Evolutionary conservation across 2,113 vertebrate genomes (phyloP), one percentile per base, ranked within the genome.

Genomic region (Callocephalon fimbriatum): DNA sequence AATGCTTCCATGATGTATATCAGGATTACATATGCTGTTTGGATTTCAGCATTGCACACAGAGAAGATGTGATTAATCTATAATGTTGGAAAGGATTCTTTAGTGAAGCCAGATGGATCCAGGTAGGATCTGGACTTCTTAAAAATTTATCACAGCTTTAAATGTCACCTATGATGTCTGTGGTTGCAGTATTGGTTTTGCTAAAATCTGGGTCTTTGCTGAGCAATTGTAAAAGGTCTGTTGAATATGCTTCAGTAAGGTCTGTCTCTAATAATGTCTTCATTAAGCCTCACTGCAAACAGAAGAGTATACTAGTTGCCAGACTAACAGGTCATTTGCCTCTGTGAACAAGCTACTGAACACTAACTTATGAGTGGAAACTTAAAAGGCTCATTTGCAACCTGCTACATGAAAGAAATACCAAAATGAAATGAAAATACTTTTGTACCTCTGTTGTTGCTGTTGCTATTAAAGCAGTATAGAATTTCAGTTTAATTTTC

Each of bases 241-340:
- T 71, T 79, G 53, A 71, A 54, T 44, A 16, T 86, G 54, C 48
- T 86, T 47, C 40, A 73, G 45, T 56, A 78, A 95, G 75, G 51
- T 88, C 90, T 94, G 88, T 81, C 68, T 88, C 79, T 91, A 93
- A 88, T 88, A 93, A 97, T 44, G 44, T 92, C 95, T 97, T 90
- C 65, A 97, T 90, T 95, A 95, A 91, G 72, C 18, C 15, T 74
- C n/a, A 91, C 70, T 83, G 47, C 91, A 91, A 91, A 94, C 31
- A 89, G 88, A 80, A 81, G 79, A 74, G 48, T 75, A 62, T 63
- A 58, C 56, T 91, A 96, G 95, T 94, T 95, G 75, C 85, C 42
- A 83, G 88, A 63, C 82, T 93, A 86, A 77, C 29, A n/a, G 71
- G 70, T 90, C 42, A 63, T 92, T 90, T 88, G 91, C 68, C 61